Percentiles rank a stretch among this genome's conserved stretches.
These are phyloP conservation scores for Dasyornis broadbenti DNA, from an alignment of 2,113 vertebrate species.

Conservation along the genomic window DNA sequence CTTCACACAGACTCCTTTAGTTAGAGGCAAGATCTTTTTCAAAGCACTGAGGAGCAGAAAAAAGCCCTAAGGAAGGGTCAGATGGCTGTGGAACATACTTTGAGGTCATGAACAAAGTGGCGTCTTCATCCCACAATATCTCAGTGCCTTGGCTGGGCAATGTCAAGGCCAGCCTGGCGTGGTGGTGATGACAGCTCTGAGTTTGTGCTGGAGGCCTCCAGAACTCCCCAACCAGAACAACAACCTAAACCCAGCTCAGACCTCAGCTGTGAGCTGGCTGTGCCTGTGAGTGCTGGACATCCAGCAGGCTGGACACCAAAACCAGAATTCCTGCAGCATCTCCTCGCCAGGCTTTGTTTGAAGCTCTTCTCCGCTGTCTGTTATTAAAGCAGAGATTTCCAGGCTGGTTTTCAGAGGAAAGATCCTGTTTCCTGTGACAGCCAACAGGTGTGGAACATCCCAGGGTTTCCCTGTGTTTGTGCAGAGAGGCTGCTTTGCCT, in stretches of 20 bases:
- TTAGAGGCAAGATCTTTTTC: background rate
- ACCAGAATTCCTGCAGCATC: background rate
- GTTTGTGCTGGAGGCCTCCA: background rate
- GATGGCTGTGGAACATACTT: background rate
- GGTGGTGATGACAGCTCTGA: background rate
- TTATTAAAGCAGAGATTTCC: background rate
- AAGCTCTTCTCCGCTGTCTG: background rate
- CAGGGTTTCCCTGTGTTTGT: background rate
- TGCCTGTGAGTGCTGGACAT: background rate
- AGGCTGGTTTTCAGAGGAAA: background rate
- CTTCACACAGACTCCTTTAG: background rate
- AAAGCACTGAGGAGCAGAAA: background rate
- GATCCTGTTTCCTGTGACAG: background rate
- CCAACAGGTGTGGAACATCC: fast-evolving
- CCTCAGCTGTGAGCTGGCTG: background rate
- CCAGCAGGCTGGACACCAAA: background rate
- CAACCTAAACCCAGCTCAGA: background rate
- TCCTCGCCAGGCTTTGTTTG: background rate
- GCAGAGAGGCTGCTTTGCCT: background rate
- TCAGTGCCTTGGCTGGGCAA: background rate
- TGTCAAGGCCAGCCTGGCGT: background rate
- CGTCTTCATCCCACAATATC: background rate
- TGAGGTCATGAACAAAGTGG: background rate
- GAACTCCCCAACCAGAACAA: background rate
- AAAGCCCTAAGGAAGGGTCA: background rate